Percentiles rank a stretch among this genome's conserved stretches.
Evolutionary conservation across 2,797 vertebrate species (phyloP).

Genomic region (Chrosomus eos): DNA sequence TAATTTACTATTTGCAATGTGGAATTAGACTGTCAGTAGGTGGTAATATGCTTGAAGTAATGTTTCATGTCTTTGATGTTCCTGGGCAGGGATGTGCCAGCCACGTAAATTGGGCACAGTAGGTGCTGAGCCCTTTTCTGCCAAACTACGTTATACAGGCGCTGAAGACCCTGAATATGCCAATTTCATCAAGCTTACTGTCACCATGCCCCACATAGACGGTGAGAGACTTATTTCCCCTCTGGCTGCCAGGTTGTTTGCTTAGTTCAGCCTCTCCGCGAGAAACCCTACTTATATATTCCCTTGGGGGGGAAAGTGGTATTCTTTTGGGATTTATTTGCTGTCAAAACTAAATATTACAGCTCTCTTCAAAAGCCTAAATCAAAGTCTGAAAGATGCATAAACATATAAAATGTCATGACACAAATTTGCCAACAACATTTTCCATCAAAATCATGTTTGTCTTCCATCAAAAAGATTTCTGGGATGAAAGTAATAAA

Average conservation of each 20-base stretch:
- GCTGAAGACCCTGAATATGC: slow-evolving; percentile 84
- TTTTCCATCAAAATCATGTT: slow-evolving; percentile 22
- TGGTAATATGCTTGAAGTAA: slow-evolving; percentile 42
- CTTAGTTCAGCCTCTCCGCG: neutral
- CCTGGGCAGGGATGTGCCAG: slow-evolving; percentile 86
- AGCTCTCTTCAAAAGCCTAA: neutral
- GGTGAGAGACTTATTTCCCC: slow-evolving; percentile 75
- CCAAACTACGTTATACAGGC: slow-evolving; percentile 90
- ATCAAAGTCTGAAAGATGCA: slow-evolving; percentile 25
- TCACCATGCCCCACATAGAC: slow-evolving; percentile 94
- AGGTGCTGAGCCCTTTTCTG: slow-evolving; percentile 95
- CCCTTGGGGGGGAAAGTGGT: neutral
- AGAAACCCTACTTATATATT: slow-evolving; percentile 7
- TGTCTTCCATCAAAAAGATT: neutral
- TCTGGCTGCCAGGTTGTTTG: slow-evolving; percentile 26
- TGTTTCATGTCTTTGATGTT: slow-evolving; percentile 56
- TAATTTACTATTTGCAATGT: slow-evolving; percentile 33
- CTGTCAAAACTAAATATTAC: slow-evolving; percentile 38
- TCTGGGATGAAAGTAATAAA: slow-evolving; percentile 10
- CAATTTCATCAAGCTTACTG: slow-evolving; percentile 91
- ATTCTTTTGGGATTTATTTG: slow-evolving; percentile 36
- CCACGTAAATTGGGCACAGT: slow-evolving; percentile 86
- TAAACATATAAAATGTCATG: slow-evolving; percentile 36
- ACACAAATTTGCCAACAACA: slow-evolving; percentile 13
- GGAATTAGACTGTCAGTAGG: slow-evolving; percentile 41